Base-by-base conservation (phyloP, 1,140 invertebrate species). In the Tachypleus tridentatus region DNA sequence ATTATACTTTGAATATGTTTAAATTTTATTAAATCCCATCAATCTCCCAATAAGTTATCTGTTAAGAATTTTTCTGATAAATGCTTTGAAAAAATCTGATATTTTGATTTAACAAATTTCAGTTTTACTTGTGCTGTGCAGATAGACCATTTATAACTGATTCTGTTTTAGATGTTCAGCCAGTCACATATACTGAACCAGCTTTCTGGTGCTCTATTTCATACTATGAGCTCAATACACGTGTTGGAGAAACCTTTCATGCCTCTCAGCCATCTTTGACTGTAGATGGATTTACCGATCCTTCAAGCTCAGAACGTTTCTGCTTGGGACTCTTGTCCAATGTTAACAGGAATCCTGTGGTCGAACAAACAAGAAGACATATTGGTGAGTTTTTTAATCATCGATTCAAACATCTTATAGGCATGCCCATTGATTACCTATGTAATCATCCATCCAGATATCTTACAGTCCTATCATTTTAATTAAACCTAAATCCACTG, bases 121-220 rank as follows among this genome's bases (percentile, higher is more conserved):
- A 29, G 29, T 29, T 29, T 29, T 29, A 29, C 29, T 29, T 29
- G 29, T 29, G 29, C 29, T 29, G 29, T 29, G 29, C 29, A 29
- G 29, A 1, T 1, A 29, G 29, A 29, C 29, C 29, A 29, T 29
- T 29, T 29, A 29, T 29, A 2, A 29, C 29, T 88, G 93, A 64
- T 65, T 68, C 66, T 29, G 60, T 64, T 60, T 57, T 68, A 48
- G 92, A 95, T 78, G 88, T 91, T 48, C 90, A 95, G 70, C 93
- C 94, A 4, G 94, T 98, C 62, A 87, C 95, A 79, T 98, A 98
- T 79, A 91, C 90, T 75, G 95, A 98, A 80, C 94, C 95, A 49
- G 88, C 93, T 10, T 97, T 96, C 80, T 98, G 95, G 95, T 98
- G 94, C 81, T 94, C 91, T 72, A 94, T 98, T 75, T 91, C 90